Conservation (phyloP, 2,888 invertebrate genomes). For the Anthoptus insignis region DNA sequence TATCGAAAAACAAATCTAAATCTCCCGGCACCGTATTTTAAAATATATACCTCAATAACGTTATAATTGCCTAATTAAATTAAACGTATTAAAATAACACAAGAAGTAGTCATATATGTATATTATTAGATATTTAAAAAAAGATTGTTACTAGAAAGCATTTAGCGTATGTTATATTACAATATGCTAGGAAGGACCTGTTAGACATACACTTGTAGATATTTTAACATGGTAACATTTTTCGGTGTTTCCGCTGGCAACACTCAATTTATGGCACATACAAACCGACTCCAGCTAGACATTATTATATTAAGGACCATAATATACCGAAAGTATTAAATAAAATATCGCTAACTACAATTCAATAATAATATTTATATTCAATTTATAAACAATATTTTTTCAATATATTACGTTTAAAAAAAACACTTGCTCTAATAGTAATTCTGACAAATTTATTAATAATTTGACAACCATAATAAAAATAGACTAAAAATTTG, state of each 20-base stretch:
- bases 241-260: conserved; percentile 83
- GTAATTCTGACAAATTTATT: conserved; percentile 29
- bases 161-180: conserved; percentile 76
- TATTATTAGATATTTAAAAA: conserved; percentile 58
- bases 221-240: conserved; percentile 80
- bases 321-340: conserved; percentile 44
- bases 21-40: conserved; percentile 54
- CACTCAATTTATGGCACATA: conserved; percentile 82
- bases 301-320: conserved; percentile 84
- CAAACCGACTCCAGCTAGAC: conserved; percentile 65
- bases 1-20: conserved; percentile 53
- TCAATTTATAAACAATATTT: conserved; percentile 11
- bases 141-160: conserved; percentile 76
- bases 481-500: conserved; percentile 27
- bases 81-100: conserved; percentile 57
- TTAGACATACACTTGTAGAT: conserved; percentile 54
- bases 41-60: conserved; percentile 59
- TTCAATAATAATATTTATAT: conserved; percentile 12
- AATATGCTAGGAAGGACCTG: conserved; percentile 71
- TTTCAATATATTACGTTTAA: conserved; percentile 4
- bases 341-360: conserved; percentile 6
- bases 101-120: conserved; percentile 66
- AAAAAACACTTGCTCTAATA: conserved; percentile 19
- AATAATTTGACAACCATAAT: conserved; percentile 28
- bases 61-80: conserved; percentile 77